Conservation (phyloP, 2,113 vertebrate species). For the Siniperca knerii region DNA sequence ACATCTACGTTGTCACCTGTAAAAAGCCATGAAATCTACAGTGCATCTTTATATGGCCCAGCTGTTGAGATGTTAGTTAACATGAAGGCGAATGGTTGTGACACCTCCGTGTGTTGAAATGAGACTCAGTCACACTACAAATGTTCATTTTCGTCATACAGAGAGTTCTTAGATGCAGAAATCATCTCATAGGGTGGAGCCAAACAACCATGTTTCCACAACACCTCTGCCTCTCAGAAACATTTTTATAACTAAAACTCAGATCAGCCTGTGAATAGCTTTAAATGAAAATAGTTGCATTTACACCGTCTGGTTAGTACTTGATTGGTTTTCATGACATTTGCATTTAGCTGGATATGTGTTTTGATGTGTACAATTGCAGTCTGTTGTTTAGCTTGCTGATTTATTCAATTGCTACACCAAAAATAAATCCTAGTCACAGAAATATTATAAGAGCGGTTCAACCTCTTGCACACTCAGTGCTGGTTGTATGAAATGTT, state of each 20-base stretch:
- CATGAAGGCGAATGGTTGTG: background rate
- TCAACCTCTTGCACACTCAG: background rate
- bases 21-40: background rate
- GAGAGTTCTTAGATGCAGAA: background rate
- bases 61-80: constrained; percentile 4
- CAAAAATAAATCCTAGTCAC: constrained; percentile 24
- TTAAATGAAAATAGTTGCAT: constrained; percentile 8
- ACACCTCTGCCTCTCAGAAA: background rate
- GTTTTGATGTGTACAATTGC: constrained; percentile 34
- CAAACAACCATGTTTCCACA: background rate
- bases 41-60: background rate
- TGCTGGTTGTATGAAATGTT: constrained; percentile 6
- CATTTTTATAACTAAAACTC: background rate
- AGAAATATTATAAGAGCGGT: constrained; percentile 31
- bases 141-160: background rate
- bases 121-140: background rate
- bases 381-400: constrained; percentile 26
- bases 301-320: background rate
- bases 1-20: background rate
- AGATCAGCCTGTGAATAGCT: background rate
- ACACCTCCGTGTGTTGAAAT: background rate
- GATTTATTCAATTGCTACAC: constrained; percentile 38
- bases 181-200: background rate
- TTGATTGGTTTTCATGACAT: constrained; percentile 30
- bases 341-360: constrained; percentile 28